Percentiles rank a stretch among this genome's conserved stretches.
Evolutionary conservation across 2,113 vertebrate species (phyloP).

Genomic region (Halcyon senegalensis): DNA sequence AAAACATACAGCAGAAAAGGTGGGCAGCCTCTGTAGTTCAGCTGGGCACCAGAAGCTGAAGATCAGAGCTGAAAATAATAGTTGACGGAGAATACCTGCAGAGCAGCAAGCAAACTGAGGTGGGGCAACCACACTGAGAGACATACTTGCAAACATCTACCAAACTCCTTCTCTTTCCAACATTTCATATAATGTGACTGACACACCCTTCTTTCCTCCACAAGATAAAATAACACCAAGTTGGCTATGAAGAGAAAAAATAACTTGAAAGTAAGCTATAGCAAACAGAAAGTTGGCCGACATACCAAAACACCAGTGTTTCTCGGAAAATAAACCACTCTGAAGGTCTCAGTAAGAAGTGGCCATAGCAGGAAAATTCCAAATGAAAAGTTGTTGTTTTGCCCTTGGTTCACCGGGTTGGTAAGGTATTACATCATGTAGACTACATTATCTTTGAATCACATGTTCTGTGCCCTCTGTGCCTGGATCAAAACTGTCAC

Average conservation of each 20-base stretch:
- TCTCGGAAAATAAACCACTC: not conserved
- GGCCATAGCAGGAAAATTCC: conserved; percentile 40
- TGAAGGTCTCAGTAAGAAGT: not conserved
- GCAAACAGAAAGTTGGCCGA: not conserved
- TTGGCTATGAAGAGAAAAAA: not conserved
- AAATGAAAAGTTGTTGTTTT: conserved; percentile 20
- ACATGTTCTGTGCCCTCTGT: not conserved
- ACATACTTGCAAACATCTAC: not conserved
- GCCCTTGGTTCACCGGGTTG: not conserved
- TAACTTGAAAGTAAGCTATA: not conserved
- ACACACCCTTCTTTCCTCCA: not conserved
- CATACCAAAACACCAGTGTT: not conserved
- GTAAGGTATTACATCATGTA: not conserved
- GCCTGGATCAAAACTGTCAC: not conserved
- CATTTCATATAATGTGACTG: not conserved
- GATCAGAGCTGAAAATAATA: conserved; percentile 8
- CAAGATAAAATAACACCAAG: not conserved
- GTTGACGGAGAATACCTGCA: not conserved
- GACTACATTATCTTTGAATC: not conserved
- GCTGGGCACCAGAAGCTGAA: not conserved
- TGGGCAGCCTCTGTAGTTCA: not conserved
- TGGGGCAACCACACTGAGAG: not conserved
- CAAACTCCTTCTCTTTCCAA: not conserved
- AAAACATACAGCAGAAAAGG: conserved; percentile 32
- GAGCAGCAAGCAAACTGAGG: not conserved